Percentiles rank a stretch among this genome's conserved stretches.
Conservation (phyloP, 2,113 vertebrate genomes). For the Canis aureus region DNA sequence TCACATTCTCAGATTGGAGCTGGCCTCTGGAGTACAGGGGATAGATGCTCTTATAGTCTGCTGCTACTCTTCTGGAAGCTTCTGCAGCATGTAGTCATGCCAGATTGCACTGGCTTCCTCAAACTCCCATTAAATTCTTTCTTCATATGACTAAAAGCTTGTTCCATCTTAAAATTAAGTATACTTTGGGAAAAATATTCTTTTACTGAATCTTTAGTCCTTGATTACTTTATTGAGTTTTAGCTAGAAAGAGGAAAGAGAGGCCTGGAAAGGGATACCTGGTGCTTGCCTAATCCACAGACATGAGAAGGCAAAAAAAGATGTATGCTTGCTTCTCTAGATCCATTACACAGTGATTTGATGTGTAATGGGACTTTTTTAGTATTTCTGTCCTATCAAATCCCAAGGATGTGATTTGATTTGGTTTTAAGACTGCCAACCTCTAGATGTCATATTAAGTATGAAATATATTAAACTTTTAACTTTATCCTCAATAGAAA, state of each 20-base stretch:
- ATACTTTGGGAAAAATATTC: not conserved
- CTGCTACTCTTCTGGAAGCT: not conserved
- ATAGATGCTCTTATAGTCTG: not conserved
- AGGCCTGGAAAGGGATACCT: not conserved
- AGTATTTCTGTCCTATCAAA: not conserved
- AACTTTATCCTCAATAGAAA: constrained; percentile 89
- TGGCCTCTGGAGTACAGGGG: no score
- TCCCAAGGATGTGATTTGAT: not conserved
- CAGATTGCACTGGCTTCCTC: not conserved
- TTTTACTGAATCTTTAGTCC: not conserved
- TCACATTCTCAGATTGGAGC: not conserved
- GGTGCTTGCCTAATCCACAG: not conserved
- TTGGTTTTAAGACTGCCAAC: not conserved
- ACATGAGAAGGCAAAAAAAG: not conserved
- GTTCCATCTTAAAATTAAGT: constrained; percentile 38
- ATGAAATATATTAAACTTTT: constrained; percentile 70
- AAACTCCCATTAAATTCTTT: not conserved
- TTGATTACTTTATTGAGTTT: not conserved
- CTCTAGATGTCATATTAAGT: not conserved
- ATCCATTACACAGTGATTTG: not conserved
- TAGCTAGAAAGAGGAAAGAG: not conserved
- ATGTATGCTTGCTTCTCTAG: not conserved
- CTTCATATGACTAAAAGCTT: constrained; percentile 38
- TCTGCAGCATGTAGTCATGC: not conserved
- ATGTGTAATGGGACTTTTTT: not conserved